A percentile compares a stretch with the other conserved stretches of the same genome.
Evolutionary conservation across 2,797 vertebrate genomes (phyloP).

Genomic region (Oreochromis grahami): DNA sequence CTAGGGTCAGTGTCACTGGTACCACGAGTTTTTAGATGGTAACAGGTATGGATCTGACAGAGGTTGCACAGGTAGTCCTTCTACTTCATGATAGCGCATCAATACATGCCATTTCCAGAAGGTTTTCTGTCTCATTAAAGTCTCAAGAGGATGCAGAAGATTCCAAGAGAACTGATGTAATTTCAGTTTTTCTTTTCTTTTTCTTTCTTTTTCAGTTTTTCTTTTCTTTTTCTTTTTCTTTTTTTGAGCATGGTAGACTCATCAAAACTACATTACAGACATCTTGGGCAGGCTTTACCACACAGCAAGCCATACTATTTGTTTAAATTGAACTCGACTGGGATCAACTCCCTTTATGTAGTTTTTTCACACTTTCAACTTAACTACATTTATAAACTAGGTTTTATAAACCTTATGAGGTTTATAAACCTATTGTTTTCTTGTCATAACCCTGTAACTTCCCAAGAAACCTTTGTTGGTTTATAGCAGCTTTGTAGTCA

Average conservation of each 20-base stretch:
- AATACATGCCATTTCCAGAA: not conserved
- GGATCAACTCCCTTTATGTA: not conserved
- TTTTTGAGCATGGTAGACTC: not conserved
- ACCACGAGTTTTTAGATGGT: too few species aligned
- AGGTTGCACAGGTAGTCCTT: not conserved
- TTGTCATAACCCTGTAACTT: not conserved
- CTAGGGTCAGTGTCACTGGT: too few species aligned
- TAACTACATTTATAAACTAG: not conserved
- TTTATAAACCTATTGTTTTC: not conserved
- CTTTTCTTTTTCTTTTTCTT: not conserved
- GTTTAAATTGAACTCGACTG: not conserved
- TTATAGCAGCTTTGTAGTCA: not conserved
- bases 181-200: rapidly evolving
- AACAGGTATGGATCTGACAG: not conserved
- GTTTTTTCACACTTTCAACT: not conserved
- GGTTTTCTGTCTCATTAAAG: not conserved
- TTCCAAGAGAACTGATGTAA: rapidly evolving
- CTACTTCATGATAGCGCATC: not conserved
- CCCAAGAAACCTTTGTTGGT: not conserved
- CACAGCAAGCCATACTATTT: not conserved
- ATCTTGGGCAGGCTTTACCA: not conserved
- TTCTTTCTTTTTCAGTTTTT: not conserved
- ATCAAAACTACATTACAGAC: not conserved
- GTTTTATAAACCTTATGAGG: too few species aligned
- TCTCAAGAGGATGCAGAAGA: not conserved